Base-by-base conservation (phyloP, 2,113 vertebrate species). In the Nannobrachium achirus region DNA sequence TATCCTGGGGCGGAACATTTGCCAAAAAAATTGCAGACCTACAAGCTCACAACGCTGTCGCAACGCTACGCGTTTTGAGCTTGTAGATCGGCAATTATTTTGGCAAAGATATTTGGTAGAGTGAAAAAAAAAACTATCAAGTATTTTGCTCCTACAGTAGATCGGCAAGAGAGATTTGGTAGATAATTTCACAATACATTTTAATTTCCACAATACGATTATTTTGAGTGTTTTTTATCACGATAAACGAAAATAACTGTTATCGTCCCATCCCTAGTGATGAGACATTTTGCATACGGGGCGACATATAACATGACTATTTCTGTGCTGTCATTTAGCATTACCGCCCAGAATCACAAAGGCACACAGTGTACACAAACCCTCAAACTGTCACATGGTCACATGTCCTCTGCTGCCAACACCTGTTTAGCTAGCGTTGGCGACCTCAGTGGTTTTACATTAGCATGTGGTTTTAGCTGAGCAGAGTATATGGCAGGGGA, bases 401-500 rank as follows among this genome's bases (percentile, higher is more conserved):
- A 41, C 59, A 14, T 63, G 81, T 68, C 73, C 33, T 5, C 77
- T 73, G 66, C 75, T 79, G 33, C 58, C 39, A 8, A 7, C 56
- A 18, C 15, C 14, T 5, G 18, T 45, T 58, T 50, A 69, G 73
- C n/a, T 51, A 16, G 50, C 66, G 58, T 64, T 56, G 72, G 69
- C 75, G 83, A 73, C 67, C 71, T 79, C 72, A 68, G 52, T 53
- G 79, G 66, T 71, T 81, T 81, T 71, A 71, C 83, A 71, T 79
- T 79, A 70, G 60, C 56, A 53, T 75, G 86, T 82, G 77, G 83
- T 84, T 88, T 79, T 39, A 46, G 70, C 72, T 38, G 59, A 73
- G 64, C 81, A 83, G 71, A 79, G 18, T 63, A 75, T 46, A 55
- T 14, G 9, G 56, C 69, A 69, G 69, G 88, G 81, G 84, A 87